phyloP scores from a whole-genome alignment of 2,888 invertebrate genomes.

The Dorcus hopei region DNA sequence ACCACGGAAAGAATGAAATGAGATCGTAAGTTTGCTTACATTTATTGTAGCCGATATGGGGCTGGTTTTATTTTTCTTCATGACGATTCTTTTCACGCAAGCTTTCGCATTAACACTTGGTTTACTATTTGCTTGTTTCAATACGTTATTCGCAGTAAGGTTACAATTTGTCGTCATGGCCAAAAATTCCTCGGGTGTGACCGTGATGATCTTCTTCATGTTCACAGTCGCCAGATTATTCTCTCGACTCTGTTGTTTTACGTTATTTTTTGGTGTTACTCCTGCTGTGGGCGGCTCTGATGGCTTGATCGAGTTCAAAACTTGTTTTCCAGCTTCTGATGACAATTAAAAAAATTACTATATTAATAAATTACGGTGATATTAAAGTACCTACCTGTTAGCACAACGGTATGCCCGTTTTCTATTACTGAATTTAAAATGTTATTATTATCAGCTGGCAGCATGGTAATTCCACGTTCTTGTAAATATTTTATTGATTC shows the following conservation, averaged over 20 bases:
- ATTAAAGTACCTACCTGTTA: constrained; percentile 58
- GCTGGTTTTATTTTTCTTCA: constrained; percentile 43
- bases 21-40: constrained; percentile 16
- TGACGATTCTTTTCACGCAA: constrained; percentile 40
- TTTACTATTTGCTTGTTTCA: constrained; percentile 35
- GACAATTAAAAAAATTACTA: not conserved
- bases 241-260: constrained; percentile 14
- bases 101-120: constrained; percentile 24
- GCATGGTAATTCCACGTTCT: constrained; percentile 82
- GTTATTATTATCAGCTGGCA: constrained; percentile 72
- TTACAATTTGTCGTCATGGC: constrained; percentile 38
- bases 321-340: constrained; percentile 72
- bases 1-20: not conserved
- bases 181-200: constrained; percentile 54
- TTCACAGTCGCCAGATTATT: constrained; percentile 35
- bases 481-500: constrained; percentile 68
- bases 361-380: not conserved
- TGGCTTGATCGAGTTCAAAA: constrained; percentile 59
- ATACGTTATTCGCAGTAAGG: constrained; percentile 24
- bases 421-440: constrained; percentile 78
- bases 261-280: constrained; percentile 36
- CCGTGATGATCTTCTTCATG: constrained; percentile 53
- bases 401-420: constrained; percentile 79
- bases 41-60: constrained; percentile 32
- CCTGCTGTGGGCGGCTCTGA: constrained; percentile 38